Evolutionary conservation across 2,113 vertebrate species (phyloP).

Genomic region (Oenanthe melanoleuca): DNA sequence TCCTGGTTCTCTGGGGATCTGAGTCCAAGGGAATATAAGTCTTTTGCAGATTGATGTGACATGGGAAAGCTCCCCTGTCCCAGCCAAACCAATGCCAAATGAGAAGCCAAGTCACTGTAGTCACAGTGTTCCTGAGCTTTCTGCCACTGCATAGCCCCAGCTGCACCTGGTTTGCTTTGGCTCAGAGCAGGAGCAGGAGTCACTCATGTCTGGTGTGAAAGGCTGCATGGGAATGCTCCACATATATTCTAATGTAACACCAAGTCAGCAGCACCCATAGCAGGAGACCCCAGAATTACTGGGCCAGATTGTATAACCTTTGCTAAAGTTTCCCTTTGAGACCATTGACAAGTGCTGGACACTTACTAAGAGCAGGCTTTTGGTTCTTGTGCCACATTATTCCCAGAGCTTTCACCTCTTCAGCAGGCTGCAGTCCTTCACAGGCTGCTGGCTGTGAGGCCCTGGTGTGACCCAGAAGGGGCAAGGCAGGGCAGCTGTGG

Average conservation of each 20-base stretch:
- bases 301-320: neutral
- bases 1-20: neutral
- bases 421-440: neutral
- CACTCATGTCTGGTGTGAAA: neutral
- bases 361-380: neutral
- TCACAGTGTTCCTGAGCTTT: neutral
- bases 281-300: neutral
- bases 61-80: neutral
- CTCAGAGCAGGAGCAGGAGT: neutral
- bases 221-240: neutral
- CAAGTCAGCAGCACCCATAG: neutral
- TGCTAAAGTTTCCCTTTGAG: neutral
- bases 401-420: neutral
- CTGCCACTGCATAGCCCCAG: neutral
- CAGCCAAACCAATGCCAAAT: neutral
- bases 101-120: neutral
- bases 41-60: neutral
- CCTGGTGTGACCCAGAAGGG: neutral
- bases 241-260: accelerated
- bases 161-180: neutral
- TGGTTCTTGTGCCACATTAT: neutral
- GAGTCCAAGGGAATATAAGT: neutral
- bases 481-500: neutral
- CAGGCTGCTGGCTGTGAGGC: neutral
- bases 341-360: neutral